Evolutionary conservation across 2,113 vertebrate genomes (phyloP).

Genomic region (Craseonycteris thonglongyai): DNA sequence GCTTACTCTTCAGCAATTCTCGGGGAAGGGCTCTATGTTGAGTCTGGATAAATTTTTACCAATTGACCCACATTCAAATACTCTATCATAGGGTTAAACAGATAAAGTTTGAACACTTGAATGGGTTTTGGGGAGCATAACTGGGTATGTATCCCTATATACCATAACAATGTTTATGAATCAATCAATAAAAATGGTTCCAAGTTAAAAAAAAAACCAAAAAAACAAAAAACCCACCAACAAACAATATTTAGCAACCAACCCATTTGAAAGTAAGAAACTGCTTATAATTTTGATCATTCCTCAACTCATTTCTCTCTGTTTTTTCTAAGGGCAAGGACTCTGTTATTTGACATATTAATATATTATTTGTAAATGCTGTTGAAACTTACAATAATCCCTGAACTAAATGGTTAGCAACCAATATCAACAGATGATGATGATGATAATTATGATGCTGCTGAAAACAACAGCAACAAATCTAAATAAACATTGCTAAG

Average conservation of each 20-base stretch:
- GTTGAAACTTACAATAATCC: not conserved
- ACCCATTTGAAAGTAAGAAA: slow-evolving; percentile 11
- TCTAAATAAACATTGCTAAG: slow-evolving; percentile 27
- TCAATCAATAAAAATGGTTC: not conserved
- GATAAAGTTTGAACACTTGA: not conserved
- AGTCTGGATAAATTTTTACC: not conserved
- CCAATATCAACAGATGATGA: not conserved
- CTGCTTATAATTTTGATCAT: not conserved
- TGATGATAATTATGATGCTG: not conserved
- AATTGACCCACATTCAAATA: not conserved
- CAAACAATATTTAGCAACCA: slow-evolving; percentile 27
- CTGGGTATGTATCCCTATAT: not conserved
- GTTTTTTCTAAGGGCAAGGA: not conserved
- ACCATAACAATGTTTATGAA: not conserved
- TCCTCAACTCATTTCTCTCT: slow-evolving; percentile 9
- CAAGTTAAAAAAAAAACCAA: slow-evolving; percentile 29
- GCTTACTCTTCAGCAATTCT: not conserved
- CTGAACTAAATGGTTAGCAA: not conserved
- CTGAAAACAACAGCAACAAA: not conserved
- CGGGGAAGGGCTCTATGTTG: not conserved
- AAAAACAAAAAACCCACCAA: no score
- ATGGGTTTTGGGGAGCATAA: not conserved
- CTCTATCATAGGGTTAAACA: not conserved
- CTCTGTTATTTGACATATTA: not conserved
- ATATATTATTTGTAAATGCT: slow-evolving; percentile 17